Conservation (phyloP, 2,797 vertebrate species). For the Poeciliopsis paucimaculata region DNA sequence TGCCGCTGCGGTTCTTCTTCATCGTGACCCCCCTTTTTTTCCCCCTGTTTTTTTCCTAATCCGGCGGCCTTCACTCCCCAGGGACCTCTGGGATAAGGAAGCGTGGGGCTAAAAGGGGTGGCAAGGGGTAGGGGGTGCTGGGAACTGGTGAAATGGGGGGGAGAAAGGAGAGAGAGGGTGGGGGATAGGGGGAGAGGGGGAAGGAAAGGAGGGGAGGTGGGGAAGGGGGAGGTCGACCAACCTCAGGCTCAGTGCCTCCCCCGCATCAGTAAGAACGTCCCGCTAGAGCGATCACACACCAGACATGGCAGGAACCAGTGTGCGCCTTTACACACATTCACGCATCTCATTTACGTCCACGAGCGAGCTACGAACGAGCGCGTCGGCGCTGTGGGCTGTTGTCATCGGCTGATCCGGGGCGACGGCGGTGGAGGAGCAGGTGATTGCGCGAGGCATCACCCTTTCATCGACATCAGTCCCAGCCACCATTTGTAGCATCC, state of each 20-base stretch:
- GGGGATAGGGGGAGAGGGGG: slow-evolving; percentile 52
- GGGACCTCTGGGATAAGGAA: slow-evolving; percentile 55
- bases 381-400: slow-evolving; percentile 61
- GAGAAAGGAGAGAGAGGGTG: neutral
- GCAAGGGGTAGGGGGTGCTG: neutral
- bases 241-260: slow-evolving; percentile 85
- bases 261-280: slow-evolving; percentile 85
- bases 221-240: slow-evolving; percentile 80
- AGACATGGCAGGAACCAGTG: slow-evolving; percentile 80
- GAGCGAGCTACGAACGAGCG: slow-evolving; percentile 63
- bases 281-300: slow-evolving; percentile 82
- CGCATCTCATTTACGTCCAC: slow-evolving; percentile 77
- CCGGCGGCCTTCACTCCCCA: slow-evolving; percentile 66
- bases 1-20: slow-evolving; percentile 98
- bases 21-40: slow-evolving; percentile 77
- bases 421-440: slow-evolving; percentile 67
- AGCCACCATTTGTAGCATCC: slow-evolving; percentile 89
- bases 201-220: slow-evolving; percentile 41
- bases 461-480: slow-evolving; percentile 91
- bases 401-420: slow-evolving; percentile 78
- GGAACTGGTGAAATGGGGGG: slow-evolving; percentile 12
- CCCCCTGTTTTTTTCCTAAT: slow-evolving; percentile 53
- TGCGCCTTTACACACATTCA: slow-evolving; percentile 79
- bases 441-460: slow-evolving; percentile 94
- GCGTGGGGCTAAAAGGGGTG: slow-evolving; percentile 6